Conservation (phyloP, 2,113 vertebrate genomes). For the Cololabis saira region DNA sequence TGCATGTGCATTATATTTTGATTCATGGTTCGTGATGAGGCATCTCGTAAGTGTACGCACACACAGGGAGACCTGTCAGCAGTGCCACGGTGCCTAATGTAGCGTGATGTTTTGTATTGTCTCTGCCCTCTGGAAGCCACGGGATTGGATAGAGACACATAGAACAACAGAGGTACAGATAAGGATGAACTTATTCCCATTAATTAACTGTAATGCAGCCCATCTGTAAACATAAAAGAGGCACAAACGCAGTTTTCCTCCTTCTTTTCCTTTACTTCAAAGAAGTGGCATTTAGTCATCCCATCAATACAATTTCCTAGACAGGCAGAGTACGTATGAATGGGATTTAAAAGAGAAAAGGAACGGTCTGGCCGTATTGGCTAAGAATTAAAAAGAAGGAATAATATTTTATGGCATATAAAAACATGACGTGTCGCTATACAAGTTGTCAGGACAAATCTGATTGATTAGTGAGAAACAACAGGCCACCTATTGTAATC, state of each 20-base stretch:
- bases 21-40: slow-evolving; percentile 41
- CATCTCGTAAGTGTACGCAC: slow-evolving; percentile 30
- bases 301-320: no score
- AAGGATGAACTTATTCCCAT: slow-evolving; percentile 27
- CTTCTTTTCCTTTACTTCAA: background rate
- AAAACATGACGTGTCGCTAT: background rate
- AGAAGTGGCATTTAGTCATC: no score
- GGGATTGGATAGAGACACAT: slow-evolving; percentile 28
- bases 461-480: slow-evolving; percentile 2
- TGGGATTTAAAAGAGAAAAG: no score
- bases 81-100: slow-evolving; percentile 46
- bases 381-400: no score
- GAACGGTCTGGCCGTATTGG: no score
- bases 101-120: slow-evolving; percentile 37
- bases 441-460: slow-evolving; percentile 11
- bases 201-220: slow-evolving; percentile 15
- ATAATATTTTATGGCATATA: background rate
- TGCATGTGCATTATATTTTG: slow-evolving; percentile 48
- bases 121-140: slow-evolving; percentile 26
- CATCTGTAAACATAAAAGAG: slow-evolving; percentile 16
- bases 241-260: no score
- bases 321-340: no score
- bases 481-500: slow-evolving; percentile 42
- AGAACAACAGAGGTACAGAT: slow-evolving; percentile 24
- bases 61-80: slow-evolving; percentile 58